Conservation (phyloP, 1,140 invertebrate species). For the Cydia amplana region DNA sequence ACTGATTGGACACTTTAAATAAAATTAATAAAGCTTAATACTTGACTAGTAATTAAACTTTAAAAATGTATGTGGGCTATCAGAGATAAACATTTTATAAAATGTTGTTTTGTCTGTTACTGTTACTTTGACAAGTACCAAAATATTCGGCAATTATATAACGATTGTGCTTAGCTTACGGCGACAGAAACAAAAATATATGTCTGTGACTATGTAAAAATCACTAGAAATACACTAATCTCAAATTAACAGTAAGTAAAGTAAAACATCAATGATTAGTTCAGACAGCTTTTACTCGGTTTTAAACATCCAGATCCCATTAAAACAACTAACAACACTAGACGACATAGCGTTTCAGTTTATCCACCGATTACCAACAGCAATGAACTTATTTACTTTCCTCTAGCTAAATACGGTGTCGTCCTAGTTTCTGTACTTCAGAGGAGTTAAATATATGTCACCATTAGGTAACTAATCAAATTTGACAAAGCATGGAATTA, state of each 20-base stretch:
- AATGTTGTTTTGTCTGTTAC: too few relatives aligned
- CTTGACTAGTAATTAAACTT: too few relatives aligned
- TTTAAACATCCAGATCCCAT: neutral
- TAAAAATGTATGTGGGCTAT: too few relatives aligned
- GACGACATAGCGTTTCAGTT: neutral
- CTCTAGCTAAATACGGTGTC: neutral
- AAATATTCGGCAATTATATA: too few relatives aligned
- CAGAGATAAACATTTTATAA: too few relatives aligned
- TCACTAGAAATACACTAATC: too few relatives aligned
- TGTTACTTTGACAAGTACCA: too few relatives aligned
- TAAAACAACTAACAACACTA: neutral
- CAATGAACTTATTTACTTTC: constrained; percentile 17
- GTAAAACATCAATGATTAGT: too few relatives aligned
- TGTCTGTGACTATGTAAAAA: too few relatives aligned
- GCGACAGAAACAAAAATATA: too few relatives aligned
- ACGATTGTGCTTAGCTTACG: too few relatives aligned
- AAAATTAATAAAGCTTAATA: neutral
- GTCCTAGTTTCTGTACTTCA: neutral
- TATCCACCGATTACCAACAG: neutral
- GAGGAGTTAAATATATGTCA: neutral
- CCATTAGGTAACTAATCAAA: neutral
- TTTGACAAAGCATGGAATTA: neutral
- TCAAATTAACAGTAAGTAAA: too few relatives aligned
- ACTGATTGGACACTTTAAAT: neutral
- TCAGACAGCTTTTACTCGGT: neutral